Evolutionary conservation across 2,113 vertebrate species (phyloP).

Genomic region (Phyllostomus discolor): DNA sequence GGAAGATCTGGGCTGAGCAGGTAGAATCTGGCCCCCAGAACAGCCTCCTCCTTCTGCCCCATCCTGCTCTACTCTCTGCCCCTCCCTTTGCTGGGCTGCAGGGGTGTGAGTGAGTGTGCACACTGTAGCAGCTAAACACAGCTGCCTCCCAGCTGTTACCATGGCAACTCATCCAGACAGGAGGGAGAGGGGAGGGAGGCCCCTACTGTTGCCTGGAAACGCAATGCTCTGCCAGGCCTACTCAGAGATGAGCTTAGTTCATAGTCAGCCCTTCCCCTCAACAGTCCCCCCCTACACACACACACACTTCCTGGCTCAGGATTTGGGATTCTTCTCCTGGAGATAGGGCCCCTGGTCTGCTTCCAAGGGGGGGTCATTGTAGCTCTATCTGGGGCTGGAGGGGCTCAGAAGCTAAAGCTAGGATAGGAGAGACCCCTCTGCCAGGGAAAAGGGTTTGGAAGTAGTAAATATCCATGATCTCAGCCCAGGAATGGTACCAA

Average conservation of each 20-base stretch:
- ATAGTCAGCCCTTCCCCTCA: constrained; percentile 48
- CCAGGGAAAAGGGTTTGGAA: background rate
- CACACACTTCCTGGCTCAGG: background rate
- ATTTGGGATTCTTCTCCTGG: constrained; percentile 25
- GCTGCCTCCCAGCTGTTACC: constrained; percentile 75
- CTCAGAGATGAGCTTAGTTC: constrained; percentile 66
- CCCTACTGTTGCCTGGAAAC: constrained; percentile 70
- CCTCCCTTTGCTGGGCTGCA: constrained; percentile 51
- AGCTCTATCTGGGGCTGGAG: background rate
- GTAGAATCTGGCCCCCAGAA: background rate
- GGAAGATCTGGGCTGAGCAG: background rate
- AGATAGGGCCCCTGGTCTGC: background rate
- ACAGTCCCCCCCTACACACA: background rate
- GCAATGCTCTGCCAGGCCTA: constrained; percentile 72
- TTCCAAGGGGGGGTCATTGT: background rate
- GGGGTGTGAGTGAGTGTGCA: constrained; percentile 63
- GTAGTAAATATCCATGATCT: background rate
- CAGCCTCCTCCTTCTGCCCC: background rate
- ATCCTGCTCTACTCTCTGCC: constrained; percentile 3
- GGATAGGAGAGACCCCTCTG: background rate
- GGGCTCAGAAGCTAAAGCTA: background rate
- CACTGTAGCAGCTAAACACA: constrained; percentile 71
- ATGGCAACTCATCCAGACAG: constrained; percentile 71
- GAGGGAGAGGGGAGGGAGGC: constrained; percentile 66
- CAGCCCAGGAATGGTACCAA: background rate